Evolutionary conservation across 2,797 vertebrate species (phyloP).

Genomic region (Cyprinella venusta): DNA sequence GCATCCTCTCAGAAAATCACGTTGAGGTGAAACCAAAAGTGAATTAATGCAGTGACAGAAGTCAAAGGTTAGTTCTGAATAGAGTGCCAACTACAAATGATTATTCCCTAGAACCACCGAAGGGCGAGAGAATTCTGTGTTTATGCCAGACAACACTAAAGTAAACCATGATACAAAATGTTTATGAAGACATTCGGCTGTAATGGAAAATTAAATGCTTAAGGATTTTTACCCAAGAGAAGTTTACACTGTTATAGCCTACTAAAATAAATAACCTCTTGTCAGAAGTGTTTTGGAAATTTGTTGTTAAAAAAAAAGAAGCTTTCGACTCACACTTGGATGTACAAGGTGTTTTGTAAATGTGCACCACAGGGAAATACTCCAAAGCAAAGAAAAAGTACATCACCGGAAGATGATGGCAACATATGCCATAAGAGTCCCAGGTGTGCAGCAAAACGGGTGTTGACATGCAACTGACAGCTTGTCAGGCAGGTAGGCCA

Average conservation of each 20-base stretch:
- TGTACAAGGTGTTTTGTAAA: not conserved
- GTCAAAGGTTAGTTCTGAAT: not conserved
- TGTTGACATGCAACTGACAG: slow-evolving; percentile 37
- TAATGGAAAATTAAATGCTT: slow-evolving; percentile 12
- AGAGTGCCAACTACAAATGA: not conserved
- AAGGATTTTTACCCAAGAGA: not conserved
- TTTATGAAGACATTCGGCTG: slow-evolving; percentile 31
- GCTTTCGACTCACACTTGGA: not conserved
- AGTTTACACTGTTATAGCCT: slow-evolving; percentile 6
- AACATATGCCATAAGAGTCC: slow-evolving; percentile 17
- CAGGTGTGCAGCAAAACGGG: slow-evolving; percentile 23
- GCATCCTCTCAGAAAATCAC: not conserved
- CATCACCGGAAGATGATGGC: not conserved
- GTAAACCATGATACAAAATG: slow-evolving; percentile 5
- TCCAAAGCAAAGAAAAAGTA: slow-evolving; percentile 8
- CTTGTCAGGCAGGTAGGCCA: slow-evolving; percentile 23
- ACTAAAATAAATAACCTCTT: not conserved
- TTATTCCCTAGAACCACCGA: not conserved
- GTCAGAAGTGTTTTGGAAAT: not conserved
- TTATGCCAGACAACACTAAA: slow-evolving; percentile 26
- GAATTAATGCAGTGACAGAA: not conserved
- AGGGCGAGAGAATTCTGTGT: slow-evolving; percentile 5
- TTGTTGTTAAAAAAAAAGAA: not conserved
- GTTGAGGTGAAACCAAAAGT: not conserved
- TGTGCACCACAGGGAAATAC: not conserved